A percentile compares a stretch with the other conserved stretches of the same genome.
Conservation (phyloP, 2,888 invertebrate genomes). For the Aethes cnicana region DNA sequence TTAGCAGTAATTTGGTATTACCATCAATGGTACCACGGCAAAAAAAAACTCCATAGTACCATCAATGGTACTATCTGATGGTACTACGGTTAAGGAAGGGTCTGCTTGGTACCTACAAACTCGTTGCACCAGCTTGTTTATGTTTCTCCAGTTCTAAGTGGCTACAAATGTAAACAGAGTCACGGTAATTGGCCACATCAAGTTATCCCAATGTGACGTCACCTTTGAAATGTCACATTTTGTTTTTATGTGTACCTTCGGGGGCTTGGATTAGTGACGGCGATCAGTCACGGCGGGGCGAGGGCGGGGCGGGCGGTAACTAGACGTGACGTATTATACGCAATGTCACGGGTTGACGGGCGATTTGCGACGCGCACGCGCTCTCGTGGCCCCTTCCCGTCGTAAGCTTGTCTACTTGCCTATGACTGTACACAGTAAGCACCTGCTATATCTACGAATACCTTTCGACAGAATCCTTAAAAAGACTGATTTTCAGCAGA, state of each 20-base stretch:
- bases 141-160: too few species aligned
- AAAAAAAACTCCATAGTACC: too few species aligned
- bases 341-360: slow-evolving; percentile 68
- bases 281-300: slow-evolving; percentile 31
- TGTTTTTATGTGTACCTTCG: slow-evolving; percentile 38
- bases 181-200: slow-evolving; percentile 34
- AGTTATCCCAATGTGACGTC: slow-evolving; percentile 32
- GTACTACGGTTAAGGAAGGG: too few species aligned
- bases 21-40: too few species aligned
- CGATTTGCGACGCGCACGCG: slow-evolving; percentile 72
- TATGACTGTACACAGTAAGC: too few species aligned
- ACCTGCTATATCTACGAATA: too few species aligned
- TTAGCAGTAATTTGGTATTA: too few species aligned
- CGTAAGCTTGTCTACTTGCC: slow-evolving; percentile 17
- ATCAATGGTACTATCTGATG: too few species aligned
- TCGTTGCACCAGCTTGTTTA: too few species aligned
- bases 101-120: too few species aligned
- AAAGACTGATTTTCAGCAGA: too few species aligned
- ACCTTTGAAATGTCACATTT: slow-evolving; percentile 43
- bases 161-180: slow-evolving; percentile 13
- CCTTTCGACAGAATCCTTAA: too few species aligned
- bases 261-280: slow-evolving; percentile 41
- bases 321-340: slow-evolving; percentile 60
- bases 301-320: slow-evolving; percentile 48
- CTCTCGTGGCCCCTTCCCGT: slow-evolving; percentile 18